Base-by-base conservation (phyloP, 1,140 invertebrate species). In the Colletes latitarsis region DNA sequence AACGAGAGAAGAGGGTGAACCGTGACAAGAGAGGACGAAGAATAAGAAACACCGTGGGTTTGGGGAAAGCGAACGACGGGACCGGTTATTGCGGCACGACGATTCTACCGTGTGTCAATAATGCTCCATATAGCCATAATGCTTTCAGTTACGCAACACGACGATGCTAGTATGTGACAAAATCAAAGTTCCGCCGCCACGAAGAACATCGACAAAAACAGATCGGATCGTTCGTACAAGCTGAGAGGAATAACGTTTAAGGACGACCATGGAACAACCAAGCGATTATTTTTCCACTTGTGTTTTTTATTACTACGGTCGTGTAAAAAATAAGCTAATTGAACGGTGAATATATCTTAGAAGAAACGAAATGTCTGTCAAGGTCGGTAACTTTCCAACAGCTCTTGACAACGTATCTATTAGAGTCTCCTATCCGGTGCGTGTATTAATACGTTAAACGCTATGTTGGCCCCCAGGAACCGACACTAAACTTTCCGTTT, bases 381-480 rank as follows among this genome's bases (percentile, higher is more conserved):
- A 87, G 85, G 67, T 87, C 52, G 85, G 85, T 84, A 80, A 87
- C 77, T 79, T 87, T 87, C 82, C 68, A 87, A 87, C 77, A 84
- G 57, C 72, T 39, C 10, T 71, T 55, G 30, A n/a, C 10, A 71
- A 60, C 81, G 30, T 30, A 30, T 30, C 30, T 30, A 30, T 30
- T 30, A 30, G 30, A 30, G 30, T 30, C 30, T 30, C 30, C 30
- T 30, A 30, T 30, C 30, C 30, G 30, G 30, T 2, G 30, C 30
- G 30, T 30, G 30, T 30, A 30, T 30, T 30, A 30, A 30, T 30
- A 30, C 30, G 30, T 30, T 30, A 1, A 30, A 30, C 30, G 30
- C 30, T 0, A 2, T 30, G 30, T 30, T 30, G 30, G 30, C 30
- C 30, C 30, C 2, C 30, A 2, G 30, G 2, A 30, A 30, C 30